Conservation (phyloP, 2,113 vertebrate species). For the Tinamus guttatus region DNA sequence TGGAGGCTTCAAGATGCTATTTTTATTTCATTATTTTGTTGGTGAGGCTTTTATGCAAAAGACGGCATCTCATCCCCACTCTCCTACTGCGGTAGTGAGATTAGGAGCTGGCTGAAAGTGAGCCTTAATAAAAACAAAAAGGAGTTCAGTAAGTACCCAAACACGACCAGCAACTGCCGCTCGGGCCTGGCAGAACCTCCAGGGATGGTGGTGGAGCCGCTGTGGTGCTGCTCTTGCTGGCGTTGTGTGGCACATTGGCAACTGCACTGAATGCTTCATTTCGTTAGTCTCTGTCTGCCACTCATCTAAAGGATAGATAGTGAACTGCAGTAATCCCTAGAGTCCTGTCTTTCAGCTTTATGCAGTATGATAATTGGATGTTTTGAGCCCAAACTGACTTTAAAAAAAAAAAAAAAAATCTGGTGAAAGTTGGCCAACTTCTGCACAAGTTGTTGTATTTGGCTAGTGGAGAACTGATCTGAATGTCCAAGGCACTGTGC, state of each 20-base stretch:
- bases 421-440: not conserved
- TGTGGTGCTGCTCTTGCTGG: not conserved
- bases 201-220: not conserved
- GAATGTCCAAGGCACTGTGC: not conserved
- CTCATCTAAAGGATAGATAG: not conserved
- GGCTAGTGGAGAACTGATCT: not conserved
- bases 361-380: not conserved
- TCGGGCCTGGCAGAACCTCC: not conserved
- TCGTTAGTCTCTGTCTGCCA: not conserved
- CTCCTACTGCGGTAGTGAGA: not conserved
- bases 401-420: not conserved
- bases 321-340: not conserved
- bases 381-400: not conserved
- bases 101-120: conserved; percentile 17
- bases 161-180: not conserved
- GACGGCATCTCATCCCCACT: not conserved
- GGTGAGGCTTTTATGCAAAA: not conserved
- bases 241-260: not conserved
- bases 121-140: not conserved
- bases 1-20: not conserved
- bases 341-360: not conserved
- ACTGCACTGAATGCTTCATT: not conserved
- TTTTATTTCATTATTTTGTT: not conserved
- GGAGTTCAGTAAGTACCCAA: not conserved
- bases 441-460: not conserved